These are phyloP conservation scores for Rhea pennata DNA, from an alignment of 2,113 vertebrate genomes.

Conservation along the genomic window DNA sequence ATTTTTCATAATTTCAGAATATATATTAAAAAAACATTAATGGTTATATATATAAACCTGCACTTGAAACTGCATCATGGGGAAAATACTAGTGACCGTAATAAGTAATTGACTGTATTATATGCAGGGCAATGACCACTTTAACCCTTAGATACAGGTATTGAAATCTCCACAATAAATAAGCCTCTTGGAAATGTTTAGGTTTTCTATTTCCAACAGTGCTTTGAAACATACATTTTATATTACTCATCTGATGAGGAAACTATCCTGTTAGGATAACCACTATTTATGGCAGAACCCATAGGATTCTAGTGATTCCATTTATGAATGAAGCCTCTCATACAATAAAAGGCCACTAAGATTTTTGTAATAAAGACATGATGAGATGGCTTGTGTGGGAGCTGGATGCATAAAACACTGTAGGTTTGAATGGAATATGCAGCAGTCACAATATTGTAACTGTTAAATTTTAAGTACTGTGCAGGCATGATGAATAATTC, in stretches of 20 bases:
- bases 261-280: conserved; percentile 31
- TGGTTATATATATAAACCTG: neutral
- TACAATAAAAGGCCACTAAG: neutral
- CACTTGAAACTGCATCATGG: neutral
- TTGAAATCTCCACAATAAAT: neutral
- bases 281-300: conserved; percentile 14
- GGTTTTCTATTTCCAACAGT: neutral
- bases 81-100: neutral
- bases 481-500: neutral
- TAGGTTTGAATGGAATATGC: neutral
- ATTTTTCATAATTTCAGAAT: neutral
- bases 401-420: neutral
- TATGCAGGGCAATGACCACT: neutral
- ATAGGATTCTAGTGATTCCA: conserved; percentile 4
- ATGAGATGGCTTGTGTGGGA: neutral
- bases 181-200: neutral
- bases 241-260: neutral
- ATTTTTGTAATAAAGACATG: neutral
- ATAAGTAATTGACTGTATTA: neutral
- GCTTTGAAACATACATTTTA: neutral
- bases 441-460: neutral
- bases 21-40: neutral
- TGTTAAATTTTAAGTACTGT: neutral
- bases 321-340: neutral
- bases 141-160: neutral